These are phyloP conservation scores for Sylvia atricapilla DNA, from an alignment of 2,113 vertebrate genomes.

Conservation along the genomic window DNA sequence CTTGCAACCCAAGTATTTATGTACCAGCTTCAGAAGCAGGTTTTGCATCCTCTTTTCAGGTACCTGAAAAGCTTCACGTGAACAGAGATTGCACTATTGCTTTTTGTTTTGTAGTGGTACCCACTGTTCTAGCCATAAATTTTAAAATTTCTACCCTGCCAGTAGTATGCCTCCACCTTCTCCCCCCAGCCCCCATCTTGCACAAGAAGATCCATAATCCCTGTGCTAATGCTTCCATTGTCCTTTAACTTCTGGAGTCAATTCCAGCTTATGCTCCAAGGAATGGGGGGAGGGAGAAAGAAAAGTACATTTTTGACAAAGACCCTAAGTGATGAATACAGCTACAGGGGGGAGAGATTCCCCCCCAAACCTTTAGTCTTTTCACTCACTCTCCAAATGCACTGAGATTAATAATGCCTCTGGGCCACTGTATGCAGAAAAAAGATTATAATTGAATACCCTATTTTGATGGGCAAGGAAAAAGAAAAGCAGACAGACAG, in stretches of 20 bases:
- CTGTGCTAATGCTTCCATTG: constrained; percentile 53
- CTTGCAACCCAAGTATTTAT: background rate
- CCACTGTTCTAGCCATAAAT: background rate
- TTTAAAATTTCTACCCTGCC: background rate
- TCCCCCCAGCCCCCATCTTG: background rate
- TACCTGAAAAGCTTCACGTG: background rate
- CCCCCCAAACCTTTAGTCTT: constrained; percentile 49
- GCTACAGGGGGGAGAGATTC: constrained; percentile 52
- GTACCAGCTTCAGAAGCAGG: background rate
- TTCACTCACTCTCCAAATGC: constrained; percentile 71
- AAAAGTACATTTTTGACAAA: constrained; percentile 72
- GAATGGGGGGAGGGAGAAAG: constrained; percentile 7
- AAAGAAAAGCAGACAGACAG: constrained; percentile 57
- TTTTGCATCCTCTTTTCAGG: background rate
- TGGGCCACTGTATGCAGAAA: constrained; percentile 71
- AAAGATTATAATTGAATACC: constrained; percentile 76
- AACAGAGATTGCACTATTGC: background rate
- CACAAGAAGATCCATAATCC: constrained; percentile 50
- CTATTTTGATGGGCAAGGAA: constrained; percentile 66
- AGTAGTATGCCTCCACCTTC: background rate
- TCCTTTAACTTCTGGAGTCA: constrained; percentile 57
- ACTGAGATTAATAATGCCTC: constrained; percentile 70
- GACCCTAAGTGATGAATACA: constrained; percentile 69
- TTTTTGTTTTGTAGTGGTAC: background rate
- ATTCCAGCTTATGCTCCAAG: constrained; percentile 57